Evolutionary conservation across 2,797 vertebrate species (phyloP).

Genomic region (Hippocampus kuda): DNA sequence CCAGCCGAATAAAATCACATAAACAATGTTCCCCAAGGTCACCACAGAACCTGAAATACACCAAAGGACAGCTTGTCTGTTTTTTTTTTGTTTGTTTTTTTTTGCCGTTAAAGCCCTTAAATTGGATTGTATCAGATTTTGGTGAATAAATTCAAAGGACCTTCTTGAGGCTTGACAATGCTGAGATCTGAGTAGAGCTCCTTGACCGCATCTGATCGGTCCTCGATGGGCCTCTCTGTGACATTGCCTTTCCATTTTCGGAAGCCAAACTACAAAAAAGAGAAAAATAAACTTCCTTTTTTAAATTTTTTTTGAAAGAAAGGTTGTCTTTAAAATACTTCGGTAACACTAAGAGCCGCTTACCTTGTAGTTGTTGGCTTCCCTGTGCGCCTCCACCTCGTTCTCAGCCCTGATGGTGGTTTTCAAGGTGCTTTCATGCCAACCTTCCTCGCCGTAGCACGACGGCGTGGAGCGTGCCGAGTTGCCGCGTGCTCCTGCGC

Average conservation of each 20-base stretch:
- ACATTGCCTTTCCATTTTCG: conserved; percentile 82
- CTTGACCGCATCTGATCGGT: conserved; percentile 69
- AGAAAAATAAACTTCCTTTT: not conserved
- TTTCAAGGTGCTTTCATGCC: conserved; percentile 67
- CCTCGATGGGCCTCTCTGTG: conserved; percentile 70
- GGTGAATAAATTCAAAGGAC: conserved; percentile 36
- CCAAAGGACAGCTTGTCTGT: not conserved
- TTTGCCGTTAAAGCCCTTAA: not conserved
- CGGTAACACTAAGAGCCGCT: not conserved
- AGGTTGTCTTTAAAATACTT: not conserved
- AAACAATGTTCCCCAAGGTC: conserved; percentile 70
- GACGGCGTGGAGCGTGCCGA: conserved; percentile 42
- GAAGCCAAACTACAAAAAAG: conserved; percentile 72
- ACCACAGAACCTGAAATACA: conserved; percentile 62
- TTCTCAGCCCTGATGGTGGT: conserved; percentile 75
- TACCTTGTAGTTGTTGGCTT: conserved; percentile 80
- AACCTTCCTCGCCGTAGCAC: conserved; percentile 62
- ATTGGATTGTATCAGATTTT: not conserved
- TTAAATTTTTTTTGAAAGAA: not conserved
- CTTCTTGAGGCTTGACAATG: conserved; percentile 57
- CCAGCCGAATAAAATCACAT: conserved; percentile 81
- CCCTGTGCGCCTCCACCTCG: conserved; percentile 74
- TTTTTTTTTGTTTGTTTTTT: not conserved
- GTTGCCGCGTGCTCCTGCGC: conserved; percentile 28
- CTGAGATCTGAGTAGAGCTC: conserved; percentile 79